phyloP scores from a whole-genome alignment of 2,888 invertebrate species.

The Drosophila paucipuncta region DNA sequence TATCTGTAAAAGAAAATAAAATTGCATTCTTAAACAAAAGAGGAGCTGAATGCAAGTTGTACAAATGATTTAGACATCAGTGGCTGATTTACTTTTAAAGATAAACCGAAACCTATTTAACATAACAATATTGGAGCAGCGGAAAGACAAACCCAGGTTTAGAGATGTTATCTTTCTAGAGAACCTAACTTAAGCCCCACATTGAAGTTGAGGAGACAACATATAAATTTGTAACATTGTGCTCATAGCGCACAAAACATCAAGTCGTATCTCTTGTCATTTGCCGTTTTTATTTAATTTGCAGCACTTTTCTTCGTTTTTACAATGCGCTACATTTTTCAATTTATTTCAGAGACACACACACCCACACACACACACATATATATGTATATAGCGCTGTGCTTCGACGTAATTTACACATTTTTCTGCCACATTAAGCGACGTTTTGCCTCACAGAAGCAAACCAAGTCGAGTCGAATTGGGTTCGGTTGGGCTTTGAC shows the following conservation, averaged over 20 bases:
- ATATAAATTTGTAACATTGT: constrained; percentile 24
- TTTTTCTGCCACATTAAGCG: constrained; percentile 81
- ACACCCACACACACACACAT: constrained; percentile 5
- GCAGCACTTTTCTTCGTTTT: constrained; percentile 64
- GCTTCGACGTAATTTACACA: constrained; percentile 75
- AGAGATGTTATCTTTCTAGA: background rate
- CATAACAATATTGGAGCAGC: background rate
- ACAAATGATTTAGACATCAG: background rate
- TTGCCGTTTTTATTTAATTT: constrained; percentile 76
- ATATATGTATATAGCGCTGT: constrained; percentile 22
- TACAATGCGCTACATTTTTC: constrained; percentile 70
- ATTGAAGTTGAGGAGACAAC: constrained; percentile 1
- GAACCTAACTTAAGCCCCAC: background rate
- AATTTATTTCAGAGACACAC: constrained; percentile 67
- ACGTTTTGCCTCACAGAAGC: constrained; percentile 52
- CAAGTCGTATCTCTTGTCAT: constrained; percentile 57
- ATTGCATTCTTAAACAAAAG: background rate
- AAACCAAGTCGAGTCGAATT: constrained; percentile 31
- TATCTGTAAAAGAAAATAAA: background rate
- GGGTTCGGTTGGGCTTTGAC: constrained; percentile 32
- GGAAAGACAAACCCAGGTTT: background rate
- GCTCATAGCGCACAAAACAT: constrained; percentile 8
- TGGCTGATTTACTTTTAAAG: background rate
- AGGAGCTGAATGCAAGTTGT: too few species aligned
- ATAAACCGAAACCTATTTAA: background rate